Conservation (phyloP, 2,888 invertebrate species). For the Ormia ochracea region DNA sequence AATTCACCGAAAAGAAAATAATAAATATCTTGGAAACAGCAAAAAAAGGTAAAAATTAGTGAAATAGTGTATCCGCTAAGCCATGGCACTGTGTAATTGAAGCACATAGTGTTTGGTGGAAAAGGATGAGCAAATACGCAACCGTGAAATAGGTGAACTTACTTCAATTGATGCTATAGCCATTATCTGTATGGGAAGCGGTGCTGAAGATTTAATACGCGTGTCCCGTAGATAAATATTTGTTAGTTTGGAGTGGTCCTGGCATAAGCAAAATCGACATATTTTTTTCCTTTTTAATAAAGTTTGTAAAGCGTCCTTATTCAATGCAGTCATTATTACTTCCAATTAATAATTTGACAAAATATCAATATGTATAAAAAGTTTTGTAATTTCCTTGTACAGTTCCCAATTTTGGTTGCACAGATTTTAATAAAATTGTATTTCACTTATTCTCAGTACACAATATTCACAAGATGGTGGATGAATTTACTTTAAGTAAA, state of each 20-base stretch:
- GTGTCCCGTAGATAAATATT: constrained; percentile 81
- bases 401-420: neutral
- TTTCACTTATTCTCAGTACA: neutral
- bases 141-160: constrained; percentile 68
- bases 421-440: neutral
- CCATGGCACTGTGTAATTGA: constrained; percentile 36
- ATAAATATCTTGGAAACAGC: neutral
- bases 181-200: constrained; percentile 86
- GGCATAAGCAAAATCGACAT: constrained; percentile 86
- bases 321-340: constrained; percentile 9
- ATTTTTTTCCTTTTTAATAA: constrained; percentile 81
- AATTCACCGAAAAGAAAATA: constrained; percentile 25
- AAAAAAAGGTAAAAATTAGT: neutral
- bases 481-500: constrained; percentile 42
- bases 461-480: constrained; percentile 41
- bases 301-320: constrained; percentile 28
- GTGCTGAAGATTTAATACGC: constrained; percentile 80
- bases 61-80: constrained; percentile 31
- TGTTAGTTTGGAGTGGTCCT: constrained; percentile 80
- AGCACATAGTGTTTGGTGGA: no score
- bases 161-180: constrained; percentile 88
- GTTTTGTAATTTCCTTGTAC: neutral
- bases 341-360: neutral
- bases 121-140: neutral
- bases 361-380: neutral